Evolutionary conservation across 2,113 vertebrate genomes (phyloP), one percentile per base, ranked within the genome.

Genomic region (Ophiodon elongatus): DNA sequence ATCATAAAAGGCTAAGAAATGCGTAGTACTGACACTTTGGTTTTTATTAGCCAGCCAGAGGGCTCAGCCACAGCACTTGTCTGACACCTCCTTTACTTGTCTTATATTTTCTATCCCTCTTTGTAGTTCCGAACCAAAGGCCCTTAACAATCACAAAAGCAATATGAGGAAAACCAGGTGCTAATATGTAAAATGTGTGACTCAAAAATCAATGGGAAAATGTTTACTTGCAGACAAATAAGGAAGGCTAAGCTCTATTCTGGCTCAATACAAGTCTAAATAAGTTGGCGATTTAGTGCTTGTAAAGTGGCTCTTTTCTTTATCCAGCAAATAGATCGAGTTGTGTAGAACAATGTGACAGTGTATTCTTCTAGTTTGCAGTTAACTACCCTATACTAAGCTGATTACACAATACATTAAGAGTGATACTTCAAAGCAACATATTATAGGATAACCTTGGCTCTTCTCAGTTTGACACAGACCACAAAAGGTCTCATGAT

Each of bases 321-420:
- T 89, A 83, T 85, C 69, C 78, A 74, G 78, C 54, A 89, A 92
- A 92, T 88, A 76, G 29, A 87, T 82, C 6, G 68, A 29, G 68
- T 86, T 85, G 82, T 71, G 59, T 73, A 70, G 54, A 74, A 65
- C 80, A 87, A 56, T 84, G 39, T 65, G 23, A 27, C 33, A 54
- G 4, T 56, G 8, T 56, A 1, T 72, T 73, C 21, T 23, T 84
- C 3, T 71, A 68, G 17, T 80, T 82, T 84, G 52, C 2, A 65
- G 31, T 47, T 33, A 59, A 47, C 25, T 35, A 23, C 50, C 31
- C 19, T 8, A 72, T 47, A 54, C 27, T 63, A n/a, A 31, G 3
- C 1, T 57, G 29, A 52, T 37, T 17, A 35, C 23, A 64, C 7
- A 52, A 45, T n/a, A 76, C 14, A 43, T 62, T 69, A 31, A 80